Percentiles rank a stretch among this genome's conserved stretches.
These are phyloP conservation scores for Neosilurus hyrtlii DNA, from an alignment of 2,797 vertebrate species.

Conservation along the genomic window DNA sequence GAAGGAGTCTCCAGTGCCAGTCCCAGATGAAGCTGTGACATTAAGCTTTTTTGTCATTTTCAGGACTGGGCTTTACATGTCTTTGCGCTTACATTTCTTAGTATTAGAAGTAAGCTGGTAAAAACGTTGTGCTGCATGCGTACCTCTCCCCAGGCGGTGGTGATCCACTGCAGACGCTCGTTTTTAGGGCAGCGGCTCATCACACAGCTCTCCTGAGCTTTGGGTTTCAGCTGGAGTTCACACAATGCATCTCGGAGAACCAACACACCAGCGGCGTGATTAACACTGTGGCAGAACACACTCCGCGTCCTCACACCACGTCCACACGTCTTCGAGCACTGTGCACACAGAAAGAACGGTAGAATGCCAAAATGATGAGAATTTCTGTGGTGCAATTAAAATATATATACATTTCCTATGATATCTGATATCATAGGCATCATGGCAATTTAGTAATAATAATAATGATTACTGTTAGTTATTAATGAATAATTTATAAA, in stretches of 20 bases:
- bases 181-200: conserved; percentile 90
- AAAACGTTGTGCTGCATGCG: neutral
- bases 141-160: conserved; percentile 91
- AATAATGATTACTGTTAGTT: neutral
- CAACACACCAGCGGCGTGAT: conserved; percentile 66
- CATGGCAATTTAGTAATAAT: too few species aligned
- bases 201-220: conserved; percentile 85
- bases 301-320: conserved; percentile 85
- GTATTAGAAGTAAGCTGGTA: neutral
- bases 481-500: too few species aligned
- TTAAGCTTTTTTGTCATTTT: neutral
- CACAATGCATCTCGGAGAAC: conserved; percentile 83
- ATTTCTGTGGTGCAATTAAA: too few species aligned
- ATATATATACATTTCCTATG: neutral
- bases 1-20: conserved; percentile 12
- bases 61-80: neutral
- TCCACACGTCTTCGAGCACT: conserved; percentile 97
- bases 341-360: neutral
- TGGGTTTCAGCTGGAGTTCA: conserved; percentile 74
- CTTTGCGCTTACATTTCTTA: neutral
- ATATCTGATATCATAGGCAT: neutral
- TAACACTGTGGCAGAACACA: conserved; percentile 80
- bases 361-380: neutral
- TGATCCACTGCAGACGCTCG: conserved; percentile 85
- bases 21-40: neutral